phyloP scores from a whole-genome alignment of 1,140 invertebrate species.

The Ephestia elutella region DNA sequence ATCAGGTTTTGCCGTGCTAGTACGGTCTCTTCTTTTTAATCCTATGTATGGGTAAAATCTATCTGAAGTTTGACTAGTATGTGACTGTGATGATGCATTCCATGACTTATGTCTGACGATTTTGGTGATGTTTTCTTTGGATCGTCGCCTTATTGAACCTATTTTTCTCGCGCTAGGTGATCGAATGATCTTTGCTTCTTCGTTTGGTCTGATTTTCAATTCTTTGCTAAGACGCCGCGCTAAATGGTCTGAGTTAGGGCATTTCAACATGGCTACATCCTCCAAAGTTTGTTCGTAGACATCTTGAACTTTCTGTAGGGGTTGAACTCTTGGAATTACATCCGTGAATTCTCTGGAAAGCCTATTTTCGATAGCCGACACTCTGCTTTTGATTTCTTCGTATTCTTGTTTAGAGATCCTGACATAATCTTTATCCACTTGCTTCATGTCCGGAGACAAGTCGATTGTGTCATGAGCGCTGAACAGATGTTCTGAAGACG shows the following conservation, averaged over 20 bases:
- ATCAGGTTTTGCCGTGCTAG: conserved; percentile 40
- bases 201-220: conserved; percentile 80
- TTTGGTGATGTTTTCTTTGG: conserved; percentile 70
- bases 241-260: conserved; percentile 79
- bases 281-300: conserved; percentile 83
- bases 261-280: conserved; percentile 77
- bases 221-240: conserved; percentile 81
- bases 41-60: conserved; percentile 63
- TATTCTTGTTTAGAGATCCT: conserved; percentile 82
- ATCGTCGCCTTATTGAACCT: conserved; percentile 80
- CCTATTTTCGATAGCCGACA: conserved; percentile 80
- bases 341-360: conserved; percentile 81
- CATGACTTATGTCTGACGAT: conserved; percentile 67
- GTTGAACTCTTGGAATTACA: conserved; percentile 64
- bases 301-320: conserved; percentile 77
- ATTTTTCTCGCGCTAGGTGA: conserved; percentile 88
- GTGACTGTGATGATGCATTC: conserved; percentile 57
- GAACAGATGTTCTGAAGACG: conserved; percentile 66
- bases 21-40: conserved; percentile 39
- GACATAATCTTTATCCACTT: conserved; percentile 77
- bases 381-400: conserved; percentile 82
- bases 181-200: conserved; percentile 82
- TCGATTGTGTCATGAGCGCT: conserved; percentile 61
- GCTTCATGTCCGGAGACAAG: conserved; percentile 60
- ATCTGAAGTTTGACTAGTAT: conserved; percentile 44